Evolutionary conservation across 2,113 vertebrate species (phyloP).

Genomic region (Crocuta crocuta): DNA sequence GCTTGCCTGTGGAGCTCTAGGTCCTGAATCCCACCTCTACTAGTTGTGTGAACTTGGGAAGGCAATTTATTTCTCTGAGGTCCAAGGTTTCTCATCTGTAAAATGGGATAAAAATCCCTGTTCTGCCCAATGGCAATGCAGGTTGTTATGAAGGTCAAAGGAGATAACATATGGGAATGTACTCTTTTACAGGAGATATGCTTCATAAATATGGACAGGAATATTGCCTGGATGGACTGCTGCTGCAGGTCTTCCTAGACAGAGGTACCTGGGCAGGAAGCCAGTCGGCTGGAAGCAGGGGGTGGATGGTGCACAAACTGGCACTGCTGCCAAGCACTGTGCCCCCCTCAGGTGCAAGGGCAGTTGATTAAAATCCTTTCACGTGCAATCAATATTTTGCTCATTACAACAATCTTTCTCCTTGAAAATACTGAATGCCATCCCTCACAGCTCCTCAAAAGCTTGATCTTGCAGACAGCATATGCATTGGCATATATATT

Average conservation of each 20-base stretch:
- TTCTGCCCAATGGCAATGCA: not conserved
- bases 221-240: not conserved
- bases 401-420: slow-evolving; percentile 87
- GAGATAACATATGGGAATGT: not conserved
- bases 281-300: not conserved
- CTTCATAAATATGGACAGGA: not conserved
- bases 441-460: slow-evolving; percentile 18
- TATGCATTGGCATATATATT: slow-evolving; percentile 7
- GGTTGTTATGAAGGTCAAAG: slow-evolving; percentile 5
- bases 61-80: slow-evolving; percentile 3
- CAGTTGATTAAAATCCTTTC: slow-evolving; percentile 92
- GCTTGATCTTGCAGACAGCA: slow-evolving; percentile 59
- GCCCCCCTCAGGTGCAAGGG: slow-evolving; percentile 84
- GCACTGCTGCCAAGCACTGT: slow-evolving; percentile 83
- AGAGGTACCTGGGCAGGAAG: not conserved
- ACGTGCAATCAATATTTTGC: slow-evolving; percentile 90
- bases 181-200: not conserved
- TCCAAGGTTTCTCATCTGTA: not conserved
- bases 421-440: slow-evolving; percentile 79
- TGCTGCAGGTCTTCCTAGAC: not conserved
- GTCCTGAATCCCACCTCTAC: not conserved
- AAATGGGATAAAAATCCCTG: slow-evolving; percentile 25
- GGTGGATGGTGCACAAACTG: slow-evolving; percentile 87
- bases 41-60: not conserved
- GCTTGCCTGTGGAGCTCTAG: not conserved